These are phyloP conservation scores for Tigriopus californicus DNA, from an alignment of 2,888 invertebrate genomes.

Conservation along the genomic window DNA sequence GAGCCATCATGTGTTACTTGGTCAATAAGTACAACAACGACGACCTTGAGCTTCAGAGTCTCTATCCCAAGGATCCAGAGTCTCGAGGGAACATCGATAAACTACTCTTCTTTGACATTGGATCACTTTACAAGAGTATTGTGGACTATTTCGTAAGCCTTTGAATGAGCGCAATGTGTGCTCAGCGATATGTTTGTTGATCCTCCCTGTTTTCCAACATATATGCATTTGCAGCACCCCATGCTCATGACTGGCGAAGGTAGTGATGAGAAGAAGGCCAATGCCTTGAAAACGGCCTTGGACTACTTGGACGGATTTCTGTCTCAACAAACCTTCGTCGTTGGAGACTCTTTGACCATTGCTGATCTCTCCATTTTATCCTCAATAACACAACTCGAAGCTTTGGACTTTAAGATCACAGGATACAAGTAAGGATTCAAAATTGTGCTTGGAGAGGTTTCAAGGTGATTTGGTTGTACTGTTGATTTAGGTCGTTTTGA, in stretches of 20 bases:
- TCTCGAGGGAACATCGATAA: conserved; percentile 24
- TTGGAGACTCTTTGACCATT: conserved; percentile 24
- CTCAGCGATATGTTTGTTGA: neutral
- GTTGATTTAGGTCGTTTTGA: too few species aligned
- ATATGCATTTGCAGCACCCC: conserved; percentile 19
- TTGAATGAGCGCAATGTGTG: neutral
- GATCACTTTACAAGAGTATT: conserved; percentile 23
- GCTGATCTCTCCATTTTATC: conserved; percentile 26
- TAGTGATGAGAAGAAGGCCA: conserved; percentile 22
- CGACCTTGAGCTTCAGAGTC: conserved; percentile 18
- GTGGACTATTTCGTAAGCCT: conserved; percentile 24
- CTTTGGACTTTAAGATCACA: conserved; percentile 22
- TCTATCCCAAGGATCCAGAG: conserved; percentile 24
- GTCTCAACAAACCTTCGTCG: conserved; percentile 20
- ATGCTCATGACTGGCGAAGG: conserved; percentile 18
- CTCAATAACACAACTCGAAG: conserved; percentile 24
- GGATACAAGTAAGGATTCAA: conserved; percentile 18
- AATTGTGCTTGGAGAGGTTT: too few species aligned
- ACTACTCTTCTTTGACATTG: conserved; percentile 24
- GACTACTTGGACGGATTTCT: conserved; percentile 23
- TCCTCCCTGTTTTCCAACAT: neutral
- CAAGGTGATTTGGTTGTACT: too few species aligned
- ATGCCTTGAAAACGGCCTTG: conserved; percentile 23
- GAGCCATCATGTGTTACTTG: conserved; percentile 24
- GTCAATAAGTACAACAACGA: conserved; percentile 23